These are phyloP conservation scores for Nyctibius bracteatus DNA, from an alignment of 2,113 vertebrate genomes.

Conservation along the genomic window DNA sequence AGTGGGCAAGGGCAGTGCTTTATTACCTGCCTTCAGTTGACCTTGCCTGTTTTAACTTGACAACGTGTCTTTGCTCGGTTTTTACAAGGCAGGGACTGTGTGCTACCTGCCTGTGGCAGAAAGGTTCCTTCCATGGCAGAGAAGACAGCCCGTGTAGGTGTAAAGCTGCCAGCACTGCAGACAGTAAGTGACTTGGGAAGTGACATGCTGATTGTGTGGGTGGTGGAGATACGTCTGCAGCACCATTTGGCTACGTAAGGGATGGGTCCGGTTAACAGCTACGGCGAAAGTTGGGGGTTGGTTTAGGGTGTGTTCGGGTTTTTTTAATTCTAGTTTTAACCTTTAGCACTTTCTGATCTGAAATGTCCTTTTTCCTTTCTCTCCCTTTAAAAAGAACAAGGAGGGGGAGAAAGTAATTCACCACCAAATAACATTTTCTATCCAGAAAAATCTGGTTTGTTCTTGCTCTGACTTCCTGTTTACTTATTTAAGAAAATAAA, in stretches of 20 bases:
- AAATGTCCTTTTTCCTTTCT: neutral
- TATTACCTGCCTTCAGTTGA: neutral
- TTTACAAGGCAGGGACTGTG: neutral
- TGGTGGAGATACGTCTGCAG: neutral
- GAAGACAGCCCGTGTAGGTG: neutral
- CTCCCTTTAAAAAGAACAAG: neutral
- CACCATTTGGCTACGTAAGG: neutral
- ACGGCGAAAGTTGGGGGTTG: neutral
- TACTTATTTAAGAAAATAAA: neutral
- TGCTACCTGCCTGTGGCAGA: neutral
- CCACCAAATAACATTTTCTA: neutral
- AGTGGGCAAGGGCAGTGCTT: neutral
- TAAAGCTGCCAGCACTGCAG: neutral
- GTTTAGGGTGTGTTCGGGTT: neutral
- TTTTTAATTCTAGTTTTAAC: neutral
- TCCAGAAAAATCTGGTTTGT: neutral
- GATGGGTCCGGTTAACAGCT: neutral
- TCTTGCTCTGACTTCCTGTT: neutral
- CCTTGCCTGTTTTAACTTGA: neutral
- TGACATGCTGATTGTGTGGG: neutral
- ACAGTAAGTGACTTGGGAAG: neutral
- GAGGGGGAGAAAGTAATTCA: neutral
- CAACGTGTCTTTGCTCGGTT: neutral
- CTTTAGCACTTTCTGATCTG: fast-evolving
- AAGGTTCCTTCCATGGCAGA: neutral